phyloP scores from a whole-genome alignment of 1,140 invertebrate species.

The Bombus cullumanus region DNA sequence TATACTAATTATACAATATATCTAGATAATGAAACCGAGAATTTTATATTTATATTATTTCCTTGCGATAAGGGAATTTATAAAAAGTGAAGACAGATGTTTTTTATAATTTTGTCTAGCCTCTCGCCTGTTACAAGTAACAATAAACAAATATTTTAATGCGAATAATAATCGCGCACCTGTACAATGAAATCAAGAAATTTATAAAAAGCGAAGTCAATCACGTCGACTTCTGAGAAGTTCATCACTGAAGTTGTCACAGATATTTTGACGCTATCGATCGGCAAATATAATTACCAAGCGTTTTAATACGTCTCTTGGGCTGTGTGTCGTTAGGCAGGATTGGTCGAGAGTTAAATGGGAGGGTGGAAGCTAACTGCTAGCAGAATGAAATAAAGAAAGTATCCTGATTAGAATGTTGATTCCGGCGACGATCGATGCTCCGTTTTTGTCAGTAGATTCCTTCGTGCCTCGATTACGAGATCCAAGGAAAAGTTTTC shows the following conservation, averaged over 20 bases:
- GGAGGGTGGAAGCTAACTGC: not conserved
- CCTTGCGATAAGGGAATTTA: no score
- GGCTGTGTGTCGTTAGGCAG: not conserved
- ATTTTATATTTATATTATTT: no score
- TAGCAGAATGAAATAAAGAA: not conserved
- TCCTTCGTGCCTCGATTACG: slow-evolving; percentile 10
- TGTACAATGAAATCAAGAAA: no score
- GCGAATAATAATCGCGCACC: no score
- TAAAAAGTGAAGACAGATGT: no score
- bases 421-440: slow-evolving; percentile 32
- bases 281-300: not conserved
- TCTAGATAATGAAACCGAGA: no score
- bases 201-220: no score
- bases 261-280: not conserved
- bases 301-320: not conserved
- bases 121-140: no score
- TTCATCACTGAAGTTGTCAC: not conserved
- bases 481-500: not conserved
- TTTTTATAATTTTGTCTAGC: no score
- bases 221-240: no score
- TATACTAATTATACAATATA: no score
- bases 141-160: no score
- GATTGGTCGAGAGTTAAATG: not conserved
- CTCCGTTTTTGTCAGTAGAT: not conserved
- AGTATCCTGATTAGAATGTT: slow-evolving; percentile 35